phyloP scores from a whole-genome alignment of 2,113 vertebrate species.

The Sturnira hondurensis region DNA sequence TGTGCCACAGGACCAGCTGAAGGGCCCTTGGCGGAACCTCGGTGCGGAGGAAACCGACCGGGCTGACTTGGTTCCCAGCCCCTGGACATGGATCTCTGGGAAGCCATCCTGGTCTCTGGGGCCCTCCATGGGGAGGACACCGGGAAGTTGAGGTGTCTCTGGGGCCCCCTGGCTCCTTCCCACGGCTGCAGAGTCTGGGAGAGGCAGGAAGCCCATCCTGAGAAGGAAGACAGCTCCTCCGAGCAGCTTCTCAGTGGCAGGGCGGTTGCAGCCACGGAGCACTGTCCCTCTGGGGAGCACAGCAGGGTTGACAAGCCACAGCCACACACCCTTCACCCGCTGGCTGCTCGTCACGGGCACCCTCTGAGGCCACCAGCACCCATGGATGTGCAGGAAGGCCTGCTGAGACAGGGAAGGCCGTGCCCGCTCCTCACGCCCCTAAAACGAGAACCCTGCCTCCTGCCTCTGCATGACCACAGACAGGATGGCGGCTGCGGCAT shows the following conservation, averaged over 20 bases:
- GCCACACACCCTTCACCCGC: fast-evolving
- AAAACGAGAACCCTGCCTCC: too few relatives aligned
- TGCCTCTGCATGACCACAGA: fast-evolving
- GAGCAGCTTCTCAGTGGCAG: background rate
- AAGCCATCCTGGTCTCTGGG: background rate
- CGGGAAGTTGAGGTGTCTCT: background rate
- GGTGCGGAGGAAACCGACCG: background rate
- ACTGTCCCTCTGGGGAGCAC: background rate
- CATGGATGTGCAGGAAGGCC: fast-evolving
- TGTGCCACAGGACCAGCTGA: background rate
- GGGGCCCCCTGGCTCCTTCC: background rate
- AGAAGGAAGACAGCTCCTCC: background rate
- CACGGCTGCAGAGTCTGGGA: background rate
- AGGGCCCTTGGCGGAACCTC: background rate
- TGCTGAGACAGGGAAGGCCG: fast-evolving
- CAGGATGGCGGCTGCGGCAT: fast-evolving
- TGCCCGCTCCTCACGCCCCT: fast-evolving
- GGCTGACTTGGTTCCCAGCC: too few relatives aligned
- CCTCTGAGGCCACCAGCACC: background rate
- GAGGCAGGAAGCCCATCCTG: background rate
- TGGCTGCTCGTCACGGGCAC: background rate
- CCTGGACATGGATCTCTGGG: fast-evolving
- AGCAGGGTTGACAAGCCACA: fast-evolving
- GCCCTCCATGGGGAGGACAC: background rate
- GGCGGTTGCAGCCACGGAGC: fast-evolving